Evolutionary conservation across 1,140 invertebrate genomes (phyloP).

Genomic region (Bombus picipes): DNA sequence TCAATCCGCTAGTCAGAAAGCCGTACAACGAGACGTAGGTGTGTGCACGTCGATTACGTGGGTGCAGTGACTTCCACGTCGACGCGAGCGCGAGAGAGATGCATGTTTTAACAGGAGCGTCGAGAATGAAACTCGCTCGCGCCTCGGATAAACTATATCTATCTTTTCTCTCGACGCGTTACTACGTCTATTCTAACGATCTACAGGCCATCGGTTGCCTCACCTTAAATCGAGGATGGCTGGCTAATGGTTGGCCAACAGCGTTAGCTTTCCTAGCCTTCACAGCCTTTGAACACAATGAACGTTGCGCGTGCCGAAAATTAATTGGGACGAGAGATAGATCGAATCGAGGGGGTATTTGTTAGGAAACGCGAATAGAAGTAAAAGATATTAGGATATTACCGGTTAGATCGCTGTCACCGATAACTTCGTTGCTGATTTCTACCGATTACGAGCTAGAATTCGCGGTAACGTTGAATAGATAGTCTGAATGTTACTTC

Average conservation of each 20-base stretch:
- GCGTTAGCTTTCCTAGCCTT: conserved; percentile 27
- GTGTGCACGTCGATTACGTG: background rate
- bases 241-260: conserved; percentile 17
- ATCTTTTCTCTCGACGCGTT: background rate
- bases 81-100: background rate
- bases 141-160: background rate
- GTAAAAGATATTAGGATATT: background rate
- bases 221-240: conserved; percentile 33
- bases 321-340: conserved; percentile 32
- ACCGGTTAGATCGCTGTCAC: background rate
- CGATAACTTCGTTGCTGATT: conserved; percentile 11
- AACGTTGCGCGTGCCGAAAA: conserved; percentile 23
- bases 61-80: background rate
- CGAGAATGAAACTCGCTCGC: background rate
- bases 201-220: conserved; percentile 2
- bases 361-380: conserved; percentile 2
- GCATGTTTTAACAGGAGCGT: background rate
- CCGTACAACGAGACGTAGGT: no score
- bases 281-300: conserved; percentile 27
- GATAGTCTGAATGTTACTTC: background rate
- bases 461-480: background rate
- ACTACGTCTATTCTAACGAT: background rate
- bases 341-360: background rate
- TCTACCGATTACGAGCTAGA: background rate
- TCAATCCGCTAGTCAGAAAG: background rate